These are phyloP conservation scores for Drosophila quasianomalipes DNA, from an alignment of 2,888 invertebrate species.

Conservation along the genomic window DNA sequence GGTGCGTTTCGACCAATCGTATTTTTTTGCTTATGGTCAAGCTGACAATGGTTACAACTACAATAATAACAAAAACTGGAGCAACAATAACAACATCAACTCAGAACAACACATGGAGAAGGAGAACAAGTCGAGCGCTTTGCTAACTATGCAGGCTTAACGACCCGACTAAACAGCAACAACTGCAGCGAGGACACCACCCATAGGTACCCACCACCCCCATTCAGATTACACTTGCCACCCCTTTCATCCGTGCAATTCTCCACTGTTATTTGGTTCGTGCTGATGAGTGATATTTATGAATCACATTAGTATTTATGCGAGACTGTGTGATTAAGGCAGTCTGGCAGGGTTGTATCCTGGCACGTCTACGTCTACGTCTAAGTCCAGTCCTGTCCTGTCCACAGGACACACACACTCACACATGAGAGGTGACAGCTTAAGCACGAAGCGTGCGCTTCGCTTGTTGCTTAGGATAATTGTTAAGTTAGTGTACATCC, in stretches of 20 bases:
- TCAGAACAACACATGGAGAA: conserved; percentile 1
- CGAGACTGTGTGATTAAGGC: conserved; percentile 53
- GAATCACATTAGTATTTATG: conserved; percentile 71
- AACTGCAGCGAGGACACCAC: conserved; percentile 9
- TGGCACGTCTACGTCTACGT: conserved; percentile 39
- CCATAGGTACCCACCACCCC: background rate
- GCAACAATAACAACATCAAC: background rate
- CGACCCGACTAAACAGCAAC: conserved; percentile 27
- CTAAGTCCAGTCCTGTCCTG: background rate
- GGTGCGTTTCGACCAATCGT: conserved; percentile 22
- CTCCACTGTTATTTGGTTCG: background rate
- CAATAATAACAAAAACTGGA: conserved; percentile 8
- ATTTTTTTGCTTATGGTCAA: conserved; percentile 29
- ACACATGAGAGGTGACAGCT: conserved; percentile 23
- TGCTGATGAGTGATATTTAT: conserved; percentile 76
- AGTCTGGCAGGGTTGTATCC: conserved; percentile 42
- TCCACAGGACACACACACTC: background rate
- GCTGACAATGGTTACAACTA: conserved; percentile 34
- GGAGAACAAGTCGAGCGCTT: conserved; percentile 23
- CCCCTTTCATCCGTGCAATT: background rate
- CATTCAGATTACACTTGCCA: background rate
- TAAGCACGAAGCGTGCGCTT: conserved; percentile 55
- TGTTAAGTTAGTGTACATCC: conserved; percentile 35
- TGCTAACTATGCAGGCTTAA: conserved; percentile 34
- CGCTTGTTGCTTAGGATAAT: conserved; percentile 53